phyloP scores from a whole-genome alignment of 2,888 invertebrate species.

The Eumacrocentrus americanus region DNA sequence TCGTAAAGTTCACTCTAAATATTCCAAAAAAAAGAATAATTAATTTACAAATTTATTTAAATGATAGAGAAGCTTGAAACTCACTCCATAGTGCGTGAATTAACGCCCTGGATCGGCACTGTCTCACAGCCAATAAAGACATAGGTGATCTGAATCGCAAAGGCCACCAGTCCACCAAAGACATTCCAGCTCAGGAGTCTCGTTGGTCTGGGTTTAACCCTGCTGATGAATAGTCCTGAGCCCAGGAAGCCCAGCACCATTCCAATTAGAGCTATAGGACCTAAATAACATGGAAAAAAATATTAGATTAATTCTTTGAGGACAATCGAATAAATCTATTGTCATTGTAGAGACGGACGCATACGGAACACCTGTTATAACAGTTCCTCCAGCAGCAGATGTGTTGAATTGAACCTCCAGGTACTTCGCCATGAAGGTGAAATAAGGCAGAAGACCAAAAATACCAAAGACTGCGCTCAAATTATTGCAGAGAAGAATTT shows the following conservation, averaged over 20 bases:
- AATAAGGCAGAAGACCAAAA: constrained; percentile 69
- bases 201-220: constrained; percentile 66
- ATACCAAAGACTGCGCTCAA: constrained; percentile 72
- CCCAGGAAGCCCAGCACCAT: constrained; percentile 68
- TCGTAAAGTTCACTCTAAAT: constrained; percentile 64
- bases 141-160: constrained; percentile 64
- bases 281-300: constrained; percentile 41
- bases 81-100: constrained; percentile 54
- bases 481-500: constrained; percentile 71
- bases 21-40: not conserved
- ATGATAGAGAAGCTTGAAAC: too few species aligned
- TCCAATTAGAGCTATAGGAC: constrained; percentile 66
- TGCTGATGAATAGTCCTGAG: constrained; percentile 69
- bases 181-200: constrained; percentile 70
- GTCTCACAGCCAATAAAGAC: constrained; percentile 66
- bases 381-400: constrained; percentile 70
- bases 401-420: constrained; percentile 76
- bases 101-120: constrained; percentile 56
- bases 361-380: constrained; percentile 67
- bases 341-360: too few species aligned
- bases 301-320: not conserved
- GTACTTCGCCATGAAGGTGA: constrained; percentile 77
- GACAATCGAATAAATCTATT: too few species aligned
- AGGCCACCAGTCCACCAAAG: constrained; percentile 65
- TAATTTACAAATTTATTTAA: too few species aligned